Conservation (phyloP, 2,113 vertebrate genomes). For the Prunella himalayana region DNA sequence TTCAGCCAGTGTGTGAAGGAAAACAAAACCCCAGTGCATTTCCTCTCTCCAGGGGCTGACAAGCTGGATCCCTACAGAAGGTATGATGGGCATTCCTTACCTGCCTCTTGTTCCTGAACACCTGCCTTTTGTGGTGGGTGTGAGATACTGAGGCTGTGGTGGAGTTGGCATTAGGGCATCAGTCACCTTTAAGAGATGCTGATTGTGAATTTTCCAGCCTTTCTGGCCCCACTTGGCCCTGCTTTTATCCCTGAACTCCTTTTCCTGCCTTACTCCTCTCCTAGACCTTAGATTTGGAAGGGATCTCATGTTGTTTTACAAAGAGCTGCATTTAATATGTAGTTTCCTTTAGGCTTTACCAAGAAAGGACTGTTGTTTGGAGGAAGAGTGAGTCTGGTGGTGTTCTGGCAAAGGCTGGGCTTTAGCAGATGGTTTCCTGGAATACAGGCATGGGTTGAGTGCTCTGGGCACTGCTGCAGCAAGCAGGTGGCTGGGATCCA, state of each 20-base stretch:
- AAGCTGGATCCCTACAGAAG: not conserved
- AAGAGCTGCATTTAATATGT: not conserved
- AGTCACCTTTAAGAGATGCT: not conserved
- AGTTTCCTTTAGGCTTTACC: not conserved
- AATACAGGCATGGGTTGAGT: rapidly evolving
- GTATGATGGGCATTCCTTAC: not conserved
- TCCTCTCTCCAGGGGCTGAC: not conserved
- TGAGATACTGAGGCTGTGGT: not conserved
- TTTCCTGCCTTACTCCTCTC: not conserved
- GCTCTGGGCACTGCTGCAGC: not conserved
- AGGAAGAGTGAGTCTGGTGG: not conserved
- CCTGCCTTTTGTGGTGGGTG: no score
- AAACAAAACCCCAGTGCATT: not conserved
- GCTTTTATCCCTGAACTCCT: not conserved
- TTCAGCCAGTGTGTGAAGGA: not conserved
- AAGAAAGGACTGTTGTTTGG: not conserved
- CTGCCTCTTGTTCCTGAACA: not conserved
- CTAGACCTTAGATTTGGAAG: not conserved
- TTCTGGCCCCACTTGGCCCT: rapidly evolving
- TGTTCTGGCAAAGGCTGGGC: not conserved
- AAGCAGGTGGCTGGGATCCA: no score
- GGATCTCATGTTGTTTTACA: not conserved
- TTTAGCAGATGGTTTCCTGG: not conserved
- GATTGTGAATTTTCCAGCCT: not conserved
- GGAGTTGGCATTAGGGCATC: not conserved